Percentiles rank a stretch among this genome's conserved stretches.
Evolutionary conservation across 64 coral and sea anemone species (phyloP).

Genomic region (Stichodactyla helianthus): DNA sequence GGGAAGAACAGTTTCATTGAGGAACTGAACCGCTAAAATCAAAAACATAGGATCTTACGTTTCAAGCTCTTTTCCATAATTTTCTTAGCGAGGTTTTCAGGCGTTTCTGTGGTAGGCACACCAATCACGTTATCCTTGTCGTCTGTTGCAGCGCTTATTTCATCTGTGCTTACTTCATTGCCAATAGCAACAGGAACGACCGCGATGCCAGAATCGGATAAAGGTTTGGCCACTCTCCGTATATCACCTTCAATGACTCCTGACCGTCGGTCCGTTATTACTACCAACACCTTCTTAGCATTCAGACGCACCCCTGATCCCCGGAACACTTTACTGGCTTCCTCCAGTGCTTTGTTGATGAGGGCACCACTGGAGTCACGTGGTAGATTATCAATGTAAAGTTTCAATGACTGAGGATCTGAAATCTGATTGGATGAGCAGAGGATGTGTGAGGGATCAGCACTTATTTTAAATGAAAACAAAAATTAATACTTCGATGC

Average conservation of each 20-base stretch:
- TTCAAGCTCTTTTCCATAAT: constrained; percentile 50
- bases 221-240: background rate
- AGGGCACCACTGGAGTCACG: constrained; percentile 30
- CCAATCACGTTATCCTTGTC: constrained; percentile 66
- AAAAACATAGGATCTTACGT: constrained; percentile 22
- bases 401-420: background rate
- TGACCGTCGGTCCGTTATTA: constrained; percentile 46
- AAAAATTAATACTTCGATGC: no score
- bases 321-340: constrained; percentile 19
- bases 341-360: constrained; percentile 47
- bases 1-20: no score
- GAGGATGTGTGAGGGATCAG: no score
- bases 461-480: no score
- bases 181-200: constrained; percentile 54
- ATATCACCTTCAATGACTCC: constrained; percentile 9
- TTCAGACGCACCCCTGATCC: background rate
- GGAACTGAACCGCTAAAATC: background rate
- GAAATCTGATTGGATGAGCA: background rate
- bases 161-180: constrained; percentile 16
- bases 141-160: constrained; percentile 43
- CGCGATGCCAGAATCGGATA: constrained; percentile 25
- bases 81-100: constrained; percentile 40
- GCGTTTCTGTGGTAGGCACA: constrained; percentile 32
- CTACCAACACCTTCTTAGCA: constrained; percentile 28
- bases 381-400: constrained; percentile 1